phyloP scores from a whole-genome alignment of 92 coral and sea anemone species.

The Micromussa lordhowensis region DNA sequence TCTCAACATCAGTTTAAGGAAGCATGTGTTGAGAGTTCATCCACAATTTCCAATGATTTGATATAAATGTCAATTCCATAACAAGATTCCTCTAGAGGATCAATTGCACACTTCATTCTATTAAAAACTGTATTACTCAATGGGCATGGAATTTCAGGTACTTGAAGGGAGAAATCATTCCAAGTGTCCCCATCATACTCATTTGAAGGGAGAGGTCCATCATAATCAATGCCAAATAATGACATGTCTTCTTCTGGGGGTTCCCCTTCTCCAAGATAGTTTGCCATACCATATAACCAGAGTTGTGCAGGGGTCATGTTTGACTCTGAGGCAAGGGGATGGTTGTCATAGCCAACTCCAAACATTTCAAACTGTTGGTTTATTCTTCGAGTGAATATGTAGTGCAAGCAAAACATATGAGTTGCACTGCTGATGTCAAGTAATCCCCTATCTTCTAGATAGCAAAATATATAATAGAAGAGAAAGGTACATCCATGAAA shows the following conservation, averaged over 20 bases:
- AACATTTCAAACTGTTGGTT: no score
- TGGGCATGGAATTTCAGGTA: slow-evolving; percentile 61
- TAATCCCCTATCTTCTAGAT: slow-evolving; percentile 54
- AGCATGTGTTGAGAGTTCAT: no score
- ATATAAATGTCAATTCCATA: slow-evolving; percentile 61
- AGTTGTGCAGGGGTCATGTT: slow-evolving; percentile 63
- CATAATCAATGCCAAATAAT: slow-evolving; percentile 34
- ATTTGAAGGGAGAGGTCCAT: slow-evolving; percentile 65
- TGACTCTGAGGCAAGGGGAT: slow-evolving; percentile 54
- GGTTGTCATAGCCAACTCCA: no score
- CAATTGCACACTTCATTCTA: slow-evolving; percentile 8
- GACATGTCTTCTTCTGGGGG: slow-evolving; percentile 38
- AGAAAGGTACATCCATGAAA: neutral
- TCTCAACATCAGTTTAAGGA: no score
- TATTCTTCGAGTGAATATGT: no score
- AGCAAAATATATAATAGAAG: neutral
- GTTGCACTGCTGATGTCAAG: no score
- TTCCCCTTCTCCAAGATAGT: slow-evolving; percentile 28
- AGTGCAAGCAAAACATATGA: no score
- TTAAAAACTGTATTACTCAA: slow-evolving; percentile 20
- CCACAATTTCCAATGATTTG: slow-evolving; percentile 45
- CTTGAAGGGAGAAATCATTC: no score
- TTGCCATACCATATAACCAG: slow-evolving; percentile 48
- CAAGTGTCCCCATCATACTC: no score
- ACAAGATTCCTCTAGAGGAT: slow-evolving; percentile 57